Conservation (phyloP, 1,140 invertebrate species). For the Bombus confusus region DNA sequence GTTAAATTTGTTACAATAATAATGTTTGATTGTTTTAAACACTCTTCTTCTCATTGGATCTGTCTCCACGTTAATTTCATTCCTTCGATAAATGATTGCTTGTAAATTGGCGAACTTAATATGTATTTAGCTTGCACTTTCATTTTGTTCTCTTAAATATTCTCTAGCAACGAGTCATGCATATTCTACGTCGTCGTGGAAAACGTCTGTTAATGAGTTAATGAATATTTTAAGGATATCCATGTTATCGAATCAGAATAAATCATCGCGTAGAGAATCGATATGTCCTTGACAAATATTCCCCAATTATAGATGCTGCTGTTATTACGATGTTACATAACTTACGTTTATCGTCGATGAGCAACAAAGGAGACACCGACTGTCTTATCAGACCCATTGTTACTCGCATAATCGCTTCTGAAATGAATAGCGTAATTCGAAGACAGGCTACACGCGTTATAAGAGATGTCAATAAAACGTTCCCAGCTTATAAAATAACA, state of each 20-base stretch:
- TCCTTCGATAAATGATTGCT: background rate
- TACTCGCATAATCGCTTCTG: conserved; percentile 64
- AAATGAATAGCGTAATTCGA: conserved; percentile 57
- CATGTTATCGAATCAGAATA: background rate
- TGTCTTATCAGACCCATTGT: conserved; percentile 64
- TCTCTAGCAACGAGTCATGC: background rate
- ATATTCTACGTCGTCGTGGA: background rate
- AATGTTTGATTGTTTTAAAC: too few species aligned
- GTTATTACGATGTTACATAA: conserved; percentile 55
- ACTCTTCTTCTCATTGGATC: too few species aligned
- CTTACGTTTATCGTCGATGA: conserved; percentile 45
- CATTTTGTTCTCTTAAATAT: conserved; percentile 6
- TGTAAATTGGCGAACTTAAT: background rate
- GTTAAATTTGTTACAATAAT: too few species aligned
- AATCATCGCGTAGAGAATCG: conserved; percentile 9
- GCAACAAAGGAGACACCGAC: conserved; percentile 47
- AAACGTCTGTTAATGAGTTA: conserved; percentile 27
- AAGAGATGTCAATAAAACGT: background rate
- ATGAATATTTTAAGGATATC: conserved; percentile 2
- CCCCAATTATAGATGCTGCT: conserved; percentile 49
- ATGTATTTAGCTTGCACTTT: background rate
- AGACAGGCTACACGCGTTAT: conserved; percentile 2
- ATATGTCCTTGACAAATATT: conserved; percentile 50
- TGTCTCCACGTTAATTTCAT: background rate
- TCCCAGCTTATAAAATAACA: background rate